Evolutionary conservation across 1,140 invertebrate species (phyloP).

Genomic region (Pseudomyrmex dendroicus): DNA sequence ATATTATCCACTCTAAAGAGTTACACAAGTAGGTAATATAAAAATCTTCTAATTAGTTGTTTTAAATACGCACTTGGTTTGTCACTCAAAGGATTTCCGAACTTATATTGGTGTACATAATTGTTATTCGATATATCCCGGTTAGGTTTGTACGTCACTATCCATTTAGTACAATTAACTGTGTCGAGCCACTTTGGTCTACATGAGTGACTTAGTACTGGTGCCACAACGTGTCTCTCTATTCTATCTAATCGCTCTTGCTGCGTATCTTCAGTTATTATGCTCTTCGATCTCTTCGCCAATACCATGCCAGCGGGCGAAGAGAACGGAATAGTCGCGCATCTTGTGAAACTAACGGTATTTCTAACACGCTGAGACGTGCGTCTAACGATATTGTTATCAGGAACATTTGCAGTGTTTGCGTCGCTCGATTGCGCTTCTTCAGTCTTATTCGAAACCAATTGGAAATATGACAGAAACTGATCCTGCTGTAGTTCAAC

Average conservation of each 20-base stretch:
- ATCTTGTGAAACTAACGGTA: conserved; percentile 84
- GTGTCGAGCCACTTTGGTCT: conserved; percentile 85
- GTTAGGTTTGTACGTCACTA: conserved; percentile 81
- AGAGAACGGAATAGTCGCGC: conserved; percentile 85
- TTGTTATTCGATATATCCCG: conserved; percentile 81
- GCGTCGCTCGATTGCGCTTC: conserved; percentile 4
- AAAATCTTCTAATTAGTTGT: not conserved
- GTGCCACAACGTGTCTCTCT: conserved; percentile 85
- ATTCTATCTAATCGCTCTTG: conserved; percentile 85
- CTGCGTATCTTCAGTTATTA: conserved; percentile 84
- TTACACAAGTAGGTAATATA: not conserved
- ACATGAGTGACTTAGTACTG: conserved; percentile 78
- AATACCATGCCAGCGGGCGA: conserved; percentile 86
- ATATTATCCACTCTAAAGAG: too few relatives aligned
- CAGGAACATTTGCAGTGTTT: conserved; percentile 28
- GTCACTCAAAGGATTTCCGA: conserved; percentile 78
- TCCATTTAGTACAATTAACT: conserved; percentile 78
- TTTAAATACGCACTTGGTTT: conserved; percentile 79
- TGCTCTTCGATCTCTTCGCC: conserved; percentile 83
- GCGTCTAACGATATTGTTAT: conserved; percentile 68
- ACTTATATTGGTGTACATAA: conserved; percentile 85
- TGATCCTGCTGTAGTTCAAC: conserved; percentile 80
- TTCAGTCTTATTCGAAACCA: conserved; percentile 71
- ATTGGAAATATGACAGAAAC: conserved; percentile 82
- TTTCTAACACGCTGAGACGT: conserved; percentile 83